phyloP scores from a whole-genome alignment of 1,140 invertebrate genomes.

The Trichogramma pretiosum region DNA sequence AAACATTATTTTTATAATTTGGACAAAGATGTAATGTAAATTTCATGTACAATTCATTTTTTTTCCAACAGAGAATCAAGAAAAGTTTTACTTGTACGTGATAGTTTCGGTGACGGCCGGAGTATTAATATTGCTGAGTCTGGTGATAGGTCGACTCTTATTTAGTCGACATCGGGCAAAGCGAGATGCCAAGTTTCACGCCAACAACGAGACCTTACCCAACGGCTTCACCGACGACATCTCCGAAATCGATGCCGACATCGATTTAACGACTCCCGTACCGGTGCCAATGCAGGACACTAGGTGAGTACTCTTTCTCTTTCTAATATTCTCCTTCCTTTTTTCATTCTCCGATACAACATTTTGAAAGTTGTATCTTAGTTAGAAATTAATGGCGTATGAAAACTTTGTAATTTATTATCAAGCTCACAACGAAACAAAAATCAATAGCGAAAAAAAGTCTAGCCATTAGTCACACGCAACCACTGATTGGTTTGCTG shows the following conservation, averaged over 20 bases:
- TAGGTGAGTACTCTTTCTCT: conserved; percentile 26
- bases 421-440: too few species aligned
- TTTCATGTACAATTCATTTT: too few species aligned
- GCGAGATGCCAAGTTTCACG: conserved; percentile 46
- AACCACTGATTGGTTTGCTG: too few species aligned
- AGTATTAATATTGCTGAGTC: conserved; percentile 56
- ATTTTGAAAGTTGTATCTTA: too few species aligned
- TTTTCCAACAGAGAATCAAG: conserved; percentile 69
- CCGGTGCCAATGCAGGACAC: conserved; percentile 46
- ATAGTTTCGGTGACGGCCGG: conserved; percentile 61
- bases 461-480: too few species aligned
- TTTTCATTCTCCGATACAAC: too few species aligned
- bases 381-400: too few species aligned
- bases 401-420: too few species aligned
- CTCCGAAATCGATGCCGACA: conserved; percentile 64
- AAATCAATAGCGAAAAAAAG: too few species aligned
- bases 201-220: conserved; percentile 53
- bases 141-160: conserved; percentile 58
- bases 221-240: conserved; percentile 64
- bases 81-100: conserved; percentile 69
- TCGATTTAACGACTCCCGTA: conserved; percentile 55
- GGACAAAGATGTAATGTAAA: too few species aligned
- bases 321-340: too few species aligned
- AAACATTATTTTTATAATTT: too few species aligned
- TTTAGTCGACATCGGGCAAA: conserved; percentile 52